Evolutionary conservation across 2,888 invertebrate species (phyloP).

Genomic region (Melolontha melolontha): DNA sequence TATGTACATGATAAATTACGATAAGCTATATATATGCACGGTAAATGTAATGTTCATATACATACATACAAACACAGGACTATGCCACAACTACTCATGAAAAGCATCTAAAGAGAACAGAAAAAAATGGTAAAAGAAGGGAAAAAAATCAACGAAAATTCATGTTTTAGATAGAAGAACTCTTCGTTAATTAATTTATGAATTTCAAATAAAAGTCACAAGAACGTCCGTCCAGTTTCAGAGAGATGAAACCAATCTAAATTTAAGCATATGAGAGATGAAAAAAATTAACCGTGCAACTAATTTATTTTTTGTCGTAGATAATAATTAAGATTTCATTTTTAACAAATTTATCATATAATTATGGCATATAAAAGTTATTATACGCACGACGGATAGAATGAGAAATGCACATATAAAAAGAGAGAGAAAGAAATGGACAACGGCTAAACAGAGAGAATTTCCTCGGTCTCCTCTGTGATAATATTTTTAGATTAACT

Average conservation of each 20-base stretch:
- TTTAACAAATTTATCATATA: constrained; percentile 46
- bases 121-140: too few species aligned
- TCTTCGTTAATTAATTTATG: constrained; percentile 15
- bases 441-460: neutral
- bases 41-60: too few species aligned
- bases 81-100: too few species aligned
- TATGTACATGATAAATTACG: constrained; percentile 25
- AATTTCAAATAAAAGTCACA: constrained; percentile 15
- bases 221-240: constrained; percentile 7
- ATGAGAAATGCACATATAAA: neutral
- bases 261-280: constrained; percentile 5
- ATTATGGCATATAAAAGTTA: constrained; percentile 44
- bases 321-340: constrained; percentile 47
- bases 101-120: too few species aligned
- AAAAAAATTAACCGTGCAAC: constrained; percentile 22
- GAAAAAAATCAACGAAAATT: too few species aligned
- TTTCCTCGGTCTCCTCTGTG: constrained; percentile 4
- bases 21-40: constrained; percentile 17
- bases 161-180: too few species aligned
- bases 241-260: constrained; percentile 8
- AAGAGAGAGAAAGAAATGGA: too few species aligned
- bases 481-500: constrained; percentile 16
- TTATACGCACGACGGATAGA: neutral
- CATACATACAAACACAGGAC: too few species aligned
- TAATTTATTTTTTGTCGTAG: constrained; percentile 45